Percentiles rank a stretch among this genome's conserved stretches.
Evolutionary conservation across 2,113 vertebrate species (phyloP).

Genomic region (Trogon surrucura): DNA sequence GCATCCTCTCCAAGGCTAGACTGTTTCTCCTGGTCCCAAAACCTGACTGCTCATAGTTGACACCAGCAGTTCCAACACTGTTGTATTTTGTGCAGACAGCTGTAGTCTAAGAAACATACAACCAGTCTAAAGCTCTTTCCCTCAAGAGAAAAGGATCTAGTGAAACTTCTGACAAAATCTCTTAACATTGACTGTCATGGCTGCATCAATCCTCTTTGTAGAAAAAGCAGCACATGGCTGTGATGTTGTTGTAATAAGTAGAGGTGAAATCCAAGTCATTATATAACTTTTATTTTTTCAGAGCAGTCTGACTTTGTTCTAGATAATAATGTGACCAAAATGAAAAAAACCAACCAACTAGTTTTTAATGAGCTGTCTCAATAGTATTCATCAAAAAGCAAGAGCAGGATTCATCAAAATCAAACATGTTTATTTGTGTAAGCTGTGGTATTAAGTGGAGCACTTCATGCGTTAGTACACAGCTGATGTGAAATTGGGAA

Average conservation of each 20-base stretch:
- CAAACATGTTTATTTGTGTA: constrained; percentile 51
- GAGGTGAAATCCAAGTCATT: constrained; percentile 45
- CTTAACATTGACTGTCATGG: neutral
- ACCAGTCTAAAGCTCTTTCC: neutral
- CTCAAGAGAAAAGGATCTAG: neutral
- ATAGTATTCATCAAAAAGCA: constrained; percentile 61
- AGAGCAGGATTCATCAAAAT: constrained; percentile 40
- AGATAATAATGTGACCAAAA: constrained; percentile 49
- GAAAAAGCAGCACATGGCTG: neutral
- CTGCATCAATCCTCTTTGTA: neutral
- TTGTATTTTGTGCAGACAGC: neutral
- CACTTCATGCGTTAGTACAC: constrained; percentile 34
- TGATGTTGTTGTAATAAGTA: constrained; percentile 46
- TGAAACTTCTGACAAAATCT: neutral
- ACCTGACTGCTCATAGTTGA: neutral
- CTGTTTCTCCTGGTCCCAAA: neutral
- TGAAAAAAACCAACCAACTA: neutral
- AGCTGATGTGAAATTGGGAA: neutral
- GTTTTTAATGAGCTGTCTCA: constrained; percentile 65
- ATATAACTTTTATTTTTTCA: neutral
- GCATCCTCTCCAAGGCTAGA: neutral
- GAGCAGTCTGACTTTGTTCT: constrained; percentile 49
- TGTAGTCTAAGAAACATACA: neutral
- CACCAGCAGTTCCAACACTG: neutral
- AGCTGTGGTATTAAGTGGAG: constrained; percentile 27